phyloP scores from a whole-genome alignment of 2,888 invertebrate genomes.

The Cantharis nigra region DNA sequence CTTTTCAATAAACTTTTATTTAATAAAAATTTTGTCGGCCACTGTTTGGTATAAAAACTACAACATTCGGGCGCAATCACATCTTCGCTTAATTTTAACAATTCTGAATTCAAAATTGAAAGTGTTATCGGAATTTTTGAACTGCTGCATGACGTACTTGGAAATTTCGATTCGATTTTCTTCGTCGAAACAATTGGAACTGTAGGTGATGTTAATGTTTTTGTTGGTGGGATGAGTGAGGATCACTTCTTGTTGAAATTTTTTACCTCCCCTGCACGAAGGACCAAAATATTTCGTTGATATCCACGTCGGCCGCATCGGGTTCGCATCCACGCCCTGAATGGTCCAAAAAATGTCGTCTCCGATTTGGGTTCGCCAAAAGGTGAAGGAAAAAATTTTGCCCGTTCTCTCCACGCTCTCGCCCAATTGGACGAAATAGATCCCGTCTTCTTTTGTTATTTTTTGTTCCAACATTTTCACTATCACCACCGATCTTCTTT shows the following conservation, averaged over 20 bases:
- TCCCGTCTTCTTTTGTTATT: conserved; percentile 37
- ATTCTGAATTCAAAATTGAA: conserved; percentile 50
- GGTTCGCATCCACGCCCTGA: conserved; percentile 47
- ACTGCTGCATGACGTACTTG: conserved; percentile 47
- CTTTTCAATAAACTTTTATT: not conserved
- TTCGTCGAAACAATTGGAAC: conserved; percentile 45
- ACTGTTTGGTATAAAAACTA: not conserved
- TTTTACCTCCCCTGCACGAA: conserved; percentile 40
- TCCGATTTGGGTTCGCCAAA: conserved; percentile 51
- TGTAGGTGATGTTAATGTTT: conserved; percentile 50
- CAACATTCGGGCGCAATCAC: conserved; percentile 25
- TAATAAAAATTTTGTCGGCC: not conserved
- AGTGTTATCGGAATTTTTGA: conserved; percentile 48
- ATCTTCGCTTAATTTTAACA: conserved; percentile 44
- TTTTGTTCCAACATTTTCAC: not conserved
- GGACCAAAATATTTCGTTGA: conserved; percentile 50
- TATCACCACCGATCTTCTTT: not conserved
- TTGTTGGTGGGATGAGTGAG: conserved; percentile 49
- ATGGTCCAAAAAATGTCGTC: conserved; percentile 54
- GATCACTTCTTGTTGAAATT: conserved; percentile 49
- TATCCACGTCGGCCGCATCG: conserved; percentile 47
- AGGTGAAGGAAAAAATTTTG: conserved; percentile 52
- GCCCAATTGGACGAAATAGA: conserved; percentile 46
- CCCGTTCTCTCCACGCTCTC: conserved; percentile 45
- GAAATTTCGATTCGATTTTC: conserved; percentile 50